Evolutionary conservation across 2,113 vertebrate genomes (phyloP).

Genomic region (Rutilus rutilus): DNA sequence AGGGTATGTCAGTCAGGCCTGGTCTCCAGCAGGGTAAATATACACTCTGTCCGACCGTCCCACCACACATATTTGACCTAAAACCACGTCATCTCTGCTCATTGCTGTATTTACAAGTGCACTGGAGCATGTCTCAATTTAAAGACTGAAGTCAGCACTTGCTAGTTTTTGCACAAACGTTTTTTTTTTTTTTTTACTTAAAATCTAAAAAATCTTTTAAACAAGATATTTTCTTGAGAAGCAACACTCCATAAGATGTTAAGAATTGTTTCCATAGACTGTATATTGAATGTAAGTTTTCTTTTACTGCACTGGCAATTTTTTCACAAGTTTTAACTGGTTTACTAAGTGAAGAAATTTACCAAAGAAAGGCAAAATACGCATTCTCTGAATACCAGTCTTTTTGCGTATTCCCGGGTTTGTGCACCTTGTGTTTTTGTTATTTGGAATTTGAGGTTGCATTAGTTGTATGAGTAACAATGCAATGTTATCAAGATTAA

Average conservation of each 20-base stretch:
- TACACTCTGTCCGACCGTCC: not conserved
- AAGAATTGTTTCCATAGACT: not conserved
- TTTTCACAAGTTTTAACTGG: not conserved
- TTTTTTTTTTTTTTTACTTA: not conserved
- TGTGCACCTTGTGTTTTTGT: too few relatives aligned
- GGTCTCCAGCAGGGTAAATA: constrained; percentile 30
- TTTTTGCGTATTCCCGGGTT: not conserved
- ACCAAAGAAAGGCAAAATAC: not conserved
- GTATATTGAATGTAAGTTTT: not conserved
- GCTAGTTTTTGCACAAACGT: not conserved
- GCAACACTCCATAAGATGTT: not conserved
- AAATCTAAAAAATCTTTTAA: not conserved
- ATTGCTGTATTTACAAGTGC: not conserved
- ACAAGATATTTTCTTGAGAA: not conserved
- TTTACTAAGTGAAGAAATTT: not conserved
- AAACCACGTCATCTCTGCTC: not conserved
- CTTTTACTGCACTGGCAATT: not conserved
- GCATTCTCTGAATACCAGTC: not conserved
- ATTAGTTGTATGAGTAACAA: too few relatives aligned
- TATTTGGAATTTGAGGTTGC: too few relatives aligned
- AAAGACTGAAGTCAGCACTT: not conserved
- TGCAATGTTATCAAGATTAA: too few relatives aligned
- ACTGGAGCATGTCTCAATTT: not conserved
- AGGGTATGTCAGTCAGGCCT: constrained; percentile 8
- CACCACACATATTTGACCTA: not conserved